These are phyloP conservation scores for Amblyjoppa proteus DNA, from an alignment of 2,888 invertebrate genomes.

Conservation along the genomic window DNA sequence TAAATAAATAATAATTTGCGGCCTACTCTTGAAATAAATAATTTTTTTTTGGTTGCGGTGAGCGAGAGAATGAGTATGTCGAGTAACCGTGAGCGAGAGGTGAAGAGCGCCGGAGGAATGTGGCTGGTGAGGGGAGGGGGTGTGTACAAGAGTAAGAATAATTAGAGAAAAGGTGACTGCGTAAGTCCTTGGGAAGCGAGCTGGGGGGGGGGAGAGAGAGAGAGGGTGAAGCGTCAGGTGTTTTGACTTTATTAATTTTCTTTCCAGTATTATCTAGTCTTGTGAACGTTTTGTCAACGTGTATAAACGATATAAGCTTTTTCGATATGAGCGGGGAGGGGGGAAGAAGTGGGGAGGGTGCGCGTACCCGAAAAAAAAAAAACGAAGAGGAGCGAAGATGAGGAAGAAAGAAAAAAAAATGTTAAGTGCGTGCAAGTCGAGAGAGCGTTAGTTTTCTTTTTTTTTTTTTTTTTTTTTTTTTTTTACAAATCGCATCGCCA, in stretches of 20 bases:
- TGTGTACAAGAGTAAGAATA: slow-evolving; percentile 36
- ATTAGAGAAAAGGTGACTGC: slow-evolving; percentile 40
- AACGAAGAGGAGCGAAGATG: not conserved
- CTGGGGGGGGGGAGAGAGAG: not conserved
- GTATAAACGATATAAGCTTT: slow-evolving; percentile 68
- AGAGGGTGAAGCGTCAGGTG: slow-evolving; percentile 70
- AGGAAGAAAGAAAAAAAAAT: slow-evolving; percentile 28
- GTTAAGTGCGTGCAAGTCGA: slow-evolving; percentile 44
- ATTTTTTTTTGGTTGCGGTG: too few relatives aligned
- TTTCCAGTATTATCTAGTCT: slow-evolving; percentile 85
- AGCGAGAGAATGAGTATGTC: too few relatives aligned
- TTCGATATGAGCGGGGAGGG: slow-evolving; percentile 47
- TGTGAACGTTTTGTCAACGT: slow-evolving; percentile 74
- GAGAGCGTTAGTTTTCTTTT: slow-evolving; percentile 63
- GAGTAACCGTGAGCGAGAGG: slow-evolving; percentile 16
- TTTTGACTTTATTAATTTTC: slow-evolving; percentile 83
- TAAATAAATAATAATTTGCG: too few relatives aligned
- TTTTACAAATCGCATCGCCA: slow-evolving; percentile 70
- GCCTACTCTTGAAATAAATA: too few relatives aligned
- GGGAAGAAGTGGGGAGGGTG: slow-evolving; percentile 38
- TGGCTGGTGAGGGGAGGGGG: slow-evolving; percentile 37
- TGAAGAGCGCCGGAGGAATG: not conserved
- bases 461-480: slow-evolving; percentile 34
- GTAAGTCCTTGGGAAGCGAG: slow-evolving; percentile 2
- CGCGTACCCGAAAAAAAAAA: slow-evolving; percentile 38